These are phyloP conservation scores for Adoxophyes honmai DNA, from an alignment of 1,140 invertebrate genomes.

Conservation along the genomic window DNA sequence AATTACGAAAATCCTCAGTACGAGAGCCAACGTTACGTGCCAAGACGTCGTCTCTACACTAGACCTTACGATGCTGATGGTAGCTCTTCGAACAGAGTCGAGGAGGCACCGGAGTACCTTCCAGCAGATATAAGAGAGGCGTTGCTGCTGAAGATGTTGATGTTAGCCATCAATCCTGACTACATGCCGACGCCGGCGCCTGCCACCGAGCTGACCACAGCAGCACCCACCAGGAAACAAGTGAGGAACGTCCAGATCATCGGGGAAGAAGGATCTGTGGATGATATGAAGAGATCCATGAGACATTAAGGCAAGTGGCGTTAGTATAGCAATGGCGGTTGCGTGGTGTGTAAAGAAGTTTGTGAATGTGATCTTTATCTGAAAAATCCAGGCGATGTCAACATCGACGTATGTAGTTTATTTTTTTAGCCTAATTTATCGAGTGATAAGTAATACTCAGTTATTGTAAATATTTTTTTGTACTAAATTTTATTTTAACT, in stretches of 20 bases:
- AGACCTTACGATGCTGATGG: constrained; percentile 61
- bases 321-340: too few species aligned
- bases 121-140: constrained; percentile 83
- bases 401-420: not conserved
- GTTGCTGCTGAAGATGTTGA: constrained; percentile 82
- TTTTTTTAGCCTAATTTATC: constrained; percentile 3
- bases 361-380: too few species aligned
- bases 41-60: constrained; percentile 64
- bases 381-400: too few species aligned
- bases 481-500: constrained; percentile 1
- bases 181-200: constrained; percentile 66
- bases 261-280: constrained; percentile 71
- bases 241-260: constrained; percentile 80
- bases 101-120: constrained; percentile 80
- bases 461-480: constrained; percentile 37
- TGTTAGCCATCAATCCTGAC: constrained; percentile 82
- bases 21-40: constrained; percentile 65
- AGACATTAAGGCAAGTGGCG: constrained; percentile 41
- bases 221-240: constrained; percentile 68
- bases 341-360: too few species aligned
- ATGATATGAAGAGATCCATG: constrained; percentile 33
- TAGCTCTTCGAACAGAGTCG: constrained; percentile 72
- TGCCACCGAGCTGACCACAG: constrained; percentile 58
- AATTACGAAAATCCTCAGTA: constrained; percentile 66
- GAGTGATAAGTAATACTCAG: constrained; percentile 29